Conservation (phyloP, 2,797 vertebrate species). For the Falco columbarius region DNA sequence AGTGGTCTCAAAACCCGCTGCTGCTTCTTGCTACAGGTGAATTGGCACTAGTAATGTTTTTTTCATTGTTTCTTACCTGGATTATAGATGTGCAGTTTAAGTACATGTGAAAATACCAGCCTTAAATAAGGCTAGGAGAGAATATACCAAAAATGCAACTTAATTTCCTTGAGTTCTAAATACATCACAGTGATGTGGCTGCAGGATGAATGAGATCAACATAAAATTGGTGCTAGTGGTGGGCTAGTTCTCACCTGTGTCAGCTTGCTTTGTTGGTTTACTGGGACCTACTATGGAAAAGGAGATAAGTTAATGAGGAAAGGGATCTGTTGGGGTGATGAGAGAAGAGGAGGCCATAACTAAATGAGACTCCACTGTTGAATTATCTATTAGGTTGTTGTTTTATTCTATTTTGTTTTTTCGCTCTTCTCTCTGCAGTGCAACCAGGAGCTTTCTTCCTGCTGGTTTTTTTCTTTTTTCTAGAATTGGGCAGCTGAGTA, state of each 20-base stretch:
- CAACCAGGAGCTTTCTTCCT: not conserved
- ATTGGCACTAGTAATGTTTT: not conserved
- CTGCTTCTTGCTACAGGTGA: not conserved
- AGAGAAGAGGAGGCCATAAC: not conserved
- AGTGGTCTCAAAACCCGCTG: not conserved
- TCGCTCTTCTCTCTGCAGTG: not conserved
- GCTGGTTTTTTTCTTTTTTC: not conserved
- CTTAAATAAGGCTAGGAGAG: not conserved
- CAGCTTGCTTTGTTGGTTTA: not conserved
- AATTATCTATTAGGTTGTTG: not conserved
- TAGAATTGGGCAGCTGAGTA: not conserved
- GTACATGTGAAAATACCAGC: not conserved
- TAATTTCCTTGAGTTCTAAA: not conserved
- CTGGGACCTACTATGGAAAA: not conserved
- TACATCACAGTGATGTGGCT: not conserved
- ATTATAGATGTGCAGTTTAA: not conserved
- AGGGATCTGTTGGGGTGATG: not conserved
- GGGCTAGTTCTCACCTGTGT: not conserved
- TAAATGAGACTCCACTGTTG: not conserved
- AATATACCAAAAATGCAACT: not conserved
- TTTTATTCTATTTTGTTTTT: not conserved
- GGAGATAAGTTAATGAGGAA: not conserved
- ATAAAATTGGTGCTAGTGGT: not conserved
- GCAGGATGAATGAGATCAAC: not conserved
- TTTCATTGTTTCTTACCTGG: not conserved